Percentiles rank a stretch among this genome's conserved stretches.
Conservation (phyloP, 2,797 vertebrate species). For the Protonibea diacanthus region DNA sequence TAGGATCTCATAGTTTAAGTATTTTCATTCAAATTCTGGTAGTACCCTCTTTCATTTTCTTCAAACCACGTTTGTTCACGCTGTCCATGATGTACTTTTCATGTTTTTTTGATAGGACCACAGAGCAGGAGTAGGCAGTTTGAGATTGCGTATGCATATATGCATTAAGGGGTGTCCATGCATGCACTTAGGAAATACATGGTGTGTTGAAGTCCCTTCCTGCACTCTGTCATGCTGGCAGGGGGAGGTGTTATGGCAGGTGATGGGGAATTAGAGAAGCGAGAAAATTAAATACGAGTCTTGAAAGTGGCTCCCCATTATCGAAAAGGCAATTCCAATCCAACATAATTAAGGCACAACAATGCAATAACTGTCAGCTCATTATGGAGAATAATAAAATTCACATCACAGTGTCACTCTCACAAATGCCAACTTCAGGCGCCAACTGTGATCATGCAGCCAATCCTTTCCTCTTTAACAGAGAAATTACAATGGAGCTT, state of each 20-base stretch:
- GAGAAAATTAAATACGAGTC: constrained; percentile 77
- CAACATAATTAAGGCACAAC: constrained; percentile 84
- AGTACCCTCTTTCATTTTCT: neutral
- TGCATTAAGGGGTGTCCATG: neutral
- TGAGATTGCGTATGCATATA: neutral
- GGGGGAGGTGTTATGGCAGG: constrained; percentile 52
- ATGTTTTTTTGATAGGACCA: neutral
- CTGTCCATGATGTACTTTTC: neutral
- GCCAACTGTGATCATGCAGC: constrained; percentile 67
- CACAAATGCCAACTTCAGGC: constrained; percentile 81
- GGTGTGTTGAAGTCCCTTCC: neutral
- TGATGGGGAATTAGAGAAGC: constrained; percentile 62
- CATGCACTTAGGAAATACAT: constrained; percentile 1
- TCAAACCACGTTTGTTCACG: neutral
- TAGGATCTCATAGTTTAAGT: too few relatives aligned
- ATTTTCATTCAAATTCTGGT: too few relatives aligned
- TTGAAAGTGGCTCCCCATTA: constrained; percentile 78
- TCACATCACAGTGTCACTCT: constrained; percentile 79
- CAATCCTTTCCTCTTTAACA: constrained; percentile 61
- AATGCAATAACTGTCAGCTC: constrained; percentile 84
- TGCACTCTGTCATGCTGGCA: constrained; percentile 9
- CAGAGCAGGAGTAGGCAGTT: neutral
- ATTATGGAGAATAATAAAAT: constrained; percentile 81
- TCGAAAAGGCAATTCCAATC: constrained; percentile 81
- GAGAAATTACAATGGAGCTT: constrained; percentile 66